A percentile compares a stretch with the other conserved stretches of the same genome.
These are phyloP conservation scores for Euspilapteryx auroguttella DNA, from an alignment of 2,888 invertebrate species.

Conservation along the genomic window DNA sequence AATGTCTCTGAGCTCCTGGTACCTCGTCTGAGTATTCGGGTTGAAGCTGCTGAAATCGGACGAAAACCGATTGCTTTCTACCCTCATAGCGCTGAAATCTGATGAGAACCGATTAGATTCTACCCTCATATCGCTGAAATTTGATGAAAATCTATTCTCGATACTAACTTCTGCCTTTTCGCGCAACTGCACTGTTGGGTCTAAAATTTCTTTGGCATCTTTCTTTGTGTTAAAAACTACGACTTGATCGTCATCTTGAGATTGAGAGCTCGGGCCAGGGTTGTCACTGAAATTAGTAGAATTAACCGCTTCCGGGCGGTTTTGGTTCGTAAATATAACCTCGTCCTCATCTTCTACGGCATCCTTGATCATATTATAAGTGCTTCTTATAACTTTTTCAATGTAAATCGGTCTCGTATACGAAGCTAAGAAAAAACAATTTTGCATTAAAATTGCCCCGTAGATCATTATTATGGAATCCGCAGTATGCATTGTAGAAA, in stretches of 20 bases:
- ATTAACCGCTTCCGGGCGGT: conserved; percentile 9
- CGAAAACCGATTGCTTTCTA: conserved; percentile 22
- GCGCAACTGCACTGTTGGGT: conserved; percentile 28
- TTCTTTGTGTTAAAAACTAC: conserved; percentile 39
- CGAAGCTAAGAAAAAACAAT: conserved; percentile 50
- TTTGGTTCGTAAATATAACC: conserved; percentile 56
- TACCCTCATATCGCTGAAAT: conserved; percentile 20
- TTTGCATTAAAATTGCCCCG: conserved; percentile 60
- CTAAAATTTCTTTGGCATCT: conserved; percentile 38
- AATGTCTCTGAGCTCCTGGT: conserved; percentile 42
- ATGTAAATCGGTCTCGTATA: conserved; percentile 59
- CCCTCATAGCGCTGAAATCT: conserved; percentile 7
- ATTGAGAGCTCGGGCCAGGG: conserved; percentile 1
- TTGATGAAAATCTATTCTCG: conserved; percentile 26
- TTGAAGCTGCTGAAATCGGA: conserved; percentile 35
- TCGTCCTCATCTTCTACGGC: conserved; percentile 58
- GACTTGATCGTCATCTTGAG: conserved; percentile 19
- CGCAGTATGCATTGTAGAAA: conserved; percentile 38
- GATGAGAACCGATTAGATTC: conserved; percentile 8
- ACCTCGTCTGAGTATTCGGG: conserved; percentile 18
- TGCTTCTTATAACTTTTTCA: conserved; percentile 38
- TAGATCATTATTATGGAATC: conserved; percentile 56
- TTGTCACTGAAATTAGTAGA: conserved; percentile 6
- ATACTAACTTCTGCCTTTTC: too few species aligned
- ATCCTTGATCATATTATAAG: conserved; percentile 45